Percentiles rank a stretch among this genome's conserved stretches.
Evolutionary conservation across 1,140 invertebrate species (phyloP).

Genomic region (Camponotus vicinus): DNA sequence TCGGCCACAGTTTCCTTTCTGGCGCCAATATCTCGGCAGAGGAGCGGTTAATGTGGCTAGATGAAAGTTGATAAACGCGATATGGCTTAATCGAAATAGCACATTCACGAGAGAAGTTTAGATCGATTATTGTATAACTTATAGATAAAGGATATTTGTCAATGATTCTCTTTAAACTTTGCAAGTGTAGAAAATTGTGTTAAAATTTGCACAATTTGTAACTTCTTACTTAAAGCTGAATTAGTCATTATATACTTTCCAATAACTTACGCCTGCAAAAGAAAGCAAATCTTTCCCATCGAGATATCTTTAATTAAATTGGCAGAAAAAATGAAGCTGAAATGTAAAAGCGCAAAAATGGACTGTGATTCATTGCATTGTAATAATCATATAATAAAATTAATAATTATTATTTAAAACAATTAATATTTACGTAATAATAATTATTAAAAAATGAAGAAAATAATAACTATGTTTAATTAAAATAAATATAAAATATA

Average conservation of each 20-base stretch:
- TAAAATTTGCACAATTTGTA: neutral
- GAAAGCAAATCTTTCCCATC: neutral
- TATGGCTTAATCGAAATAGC: neutral
- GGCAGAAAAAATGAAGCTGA: neutral
- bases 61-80: constrained; percentile 4
- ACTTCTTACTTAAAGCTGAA: neutral
- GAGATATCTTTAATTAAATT: constrained; percentile 29
- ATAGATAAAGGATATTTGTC: neutral
- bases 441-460: neutral
- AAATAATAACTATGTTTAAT: neutral
- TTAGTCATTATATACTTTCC: neutral
- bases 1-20: neutral
- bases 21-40: neutral
- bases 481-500: neutral
- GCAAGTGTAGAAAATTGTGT: no score
- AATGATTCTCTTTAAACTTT: neutral
- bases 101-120: neutral
- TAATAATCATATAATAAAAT: constrained; percentile 1
- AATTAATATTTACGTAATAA: neutral
- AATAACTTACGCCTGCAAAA: neutral
- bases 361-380: neutral
- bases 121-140: neutral
- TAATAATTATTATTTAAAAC: neutral
- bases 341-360: neutral
- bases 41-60: constrained; percentile 4